Evolutionary conservation across 2,797 vertebrate species (phyloP), one percentile per base, ranked within the genome.

Genomic region (Sebastes iracundus): DNA sequence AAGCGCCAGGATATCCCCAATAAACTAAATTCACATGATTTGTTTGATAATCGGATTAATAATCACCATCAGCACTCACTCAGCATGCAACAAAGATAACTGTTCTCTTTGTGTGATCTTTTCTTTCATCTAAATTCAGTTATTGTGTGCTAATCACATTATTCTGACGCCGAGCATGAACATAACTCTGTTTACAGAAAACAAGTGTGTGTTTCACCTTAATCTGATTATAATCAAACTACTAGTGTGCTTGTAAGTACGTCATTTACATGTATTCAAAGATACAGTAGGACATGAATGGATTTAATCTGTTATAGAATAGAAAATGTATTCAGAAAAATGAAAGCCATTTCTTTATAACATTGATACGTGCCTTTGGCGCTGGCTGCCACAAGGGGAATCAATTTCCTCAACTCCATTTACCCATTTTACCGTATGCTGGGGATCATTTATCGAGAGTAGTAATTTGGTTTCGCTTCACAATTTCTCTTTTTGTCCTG

Each of bases 371-470:
- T 83, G 73, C 46, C 60, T 81, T 52, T 79, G 46, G 80, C 55
- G 10, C 30, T 5, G 30, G 32, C 73, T 71, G 81, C 76, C 78
- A 72, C 62, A 6, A 66, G 49, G 46, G 32, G 74, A 79, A 88
- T 80, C 79, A 74, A 80, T 76, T 79, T 88, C 67, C 74, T 79
- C 71, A 58, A 68, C 67, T 59, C 79, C 13, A 77, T 82, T 81
- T 79, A 65, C 52, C 35, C 71, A 59, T 62, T 69, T 25, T 4
- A 55, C 25, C 61, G 23, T 63, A 53, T 46, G 14, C 70, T 65
- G 64, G 22, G 55, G 46, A 69, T 66, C 79, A 74, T 87, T 83
- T 82, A 84, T 75, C 13, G 8, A 30, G 64, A 52, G 62, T 27
- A 38, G 76, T 77, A 64, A 73, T 87, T 81, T 61, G 61, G 56